Percentiles rank a stretch among this genome's conserved stretches.
Evolutionary conservation across 64 coral and sea anemone species (phyloP).

Genomic region (Pocillopora damicornis): DNA sequence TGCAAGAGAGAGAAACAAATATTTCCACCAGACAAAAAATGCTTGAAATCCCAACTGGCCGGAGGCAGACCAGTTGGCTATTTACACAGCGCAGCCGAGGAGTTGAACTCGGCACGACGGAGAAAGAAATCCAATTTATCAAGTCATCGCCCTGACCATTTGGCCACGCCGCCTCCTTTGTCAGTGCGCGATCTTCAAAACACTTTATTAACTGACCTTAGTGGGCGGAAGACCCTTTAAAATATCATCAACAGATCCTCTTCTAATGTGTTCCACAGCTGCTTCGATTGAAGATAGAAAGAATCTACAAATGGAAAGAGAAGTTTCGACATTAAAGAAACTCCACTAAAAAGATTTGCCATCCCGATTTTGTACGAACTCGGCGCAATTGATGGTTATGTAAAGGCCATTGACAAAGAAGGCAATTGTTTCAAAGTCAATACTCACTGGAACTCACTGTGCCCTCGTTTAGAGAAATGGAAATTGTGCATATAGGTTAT

Average conservation of each 20-base stretch:
- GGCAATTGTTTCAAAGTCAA: neutral
- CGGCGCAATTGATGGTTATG: neutral
- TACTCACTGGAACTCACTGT: constrained; percentile 92
- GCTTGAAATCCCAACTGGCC: no score
- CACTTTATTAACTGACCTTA: constrained; percentile 45
- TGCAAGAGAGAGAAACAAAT: no score
- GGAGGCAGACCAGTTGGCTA: no score
- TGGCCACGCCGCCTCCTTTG: no score
- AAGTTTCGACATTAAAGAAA: neutral
- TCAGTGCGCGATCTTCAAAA: neutral
- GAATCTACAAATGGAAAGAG: constrained; percentile 51
- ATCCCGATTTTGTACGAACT: neutral
- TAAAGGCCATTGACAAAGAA: neutral
- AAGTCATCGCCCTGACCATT: neutral
- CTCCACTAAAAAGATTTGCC: no score
- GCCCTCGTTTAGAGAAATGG: constrained; percentile 89
- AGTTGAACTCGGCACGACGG: no score
- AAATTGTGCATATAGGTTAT: constrained; percentile 94
- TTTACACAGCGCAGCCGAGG: no score
- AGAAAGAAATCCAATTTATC: no score
- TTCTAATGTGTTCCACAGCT: constrained; percentile 88
- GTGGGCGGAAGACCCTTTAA: constrained; percentile 58
- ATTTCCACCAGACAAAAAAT: no score
- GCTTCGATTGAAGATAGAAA: constrained; percentile 95
- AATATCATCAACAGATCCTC: constrained; percentile 60